Evolutionary conservation across 2,888 invertebrate species (phyloP), one percentile per base, ranked within the genome.

Genomic region (Drosophila meridionalis): DNA sequence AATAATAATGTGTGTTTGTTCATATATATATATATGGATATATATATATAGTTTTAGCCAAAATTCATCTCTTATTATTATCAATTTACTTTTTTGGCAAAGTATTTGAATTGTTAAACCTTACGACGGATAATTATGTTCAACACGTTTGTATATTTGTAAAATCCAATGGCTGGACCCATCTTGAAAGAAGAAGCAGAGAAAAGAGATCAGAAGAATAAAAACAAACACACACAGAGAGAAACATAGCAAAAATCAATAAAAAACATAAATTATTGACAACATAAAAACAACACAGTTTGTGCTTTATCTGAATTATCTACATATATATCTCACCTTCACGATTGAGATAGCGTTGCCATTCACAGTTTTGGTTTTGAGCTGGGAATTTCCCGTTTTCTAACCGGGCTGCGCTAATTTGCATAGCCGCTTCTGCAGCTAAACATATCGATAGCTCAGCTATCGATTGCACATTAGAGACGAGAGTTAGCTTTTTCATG

Each of bases 121-220:
- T 43, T 52, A n/a, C 12, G 52, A 7, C 47, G 7, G 12, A 12
- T 3, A 28, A 30, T 47, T 47, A 7, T 28, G 14, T 47, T 45
- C 48, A 59, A 28, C 28, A 14, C 32, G 28, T 40, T 45, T 53
- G n/a, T 65, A 69, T 50, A 65, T 45, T 45, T 65, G 7, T 42
- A 67, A 59, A 26, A 38, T 47, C n/a, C 55, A 20, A 55, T 42
- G 69, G 69, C 70, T 69, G 70, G 60, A 47, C 42, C 55, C 69
- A 55, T 40, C 20, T 20, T 4, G 3, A 32, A 11, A 34, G 32
- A 9, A n/a, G n/a, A 32, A n/a, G 26, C 2, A 26, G 12, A 5
- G 6, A 5, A 11, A 11, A 26, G 11, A 26, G 20, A 20, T 20
- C 20, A 45, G 6, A 34, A 50, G 5, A n/a, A 11, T 20, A n/a